Base-by-base conservation (phyloP, 2,888 invertebrate species). In the Zelleria hepariella region DNA sequence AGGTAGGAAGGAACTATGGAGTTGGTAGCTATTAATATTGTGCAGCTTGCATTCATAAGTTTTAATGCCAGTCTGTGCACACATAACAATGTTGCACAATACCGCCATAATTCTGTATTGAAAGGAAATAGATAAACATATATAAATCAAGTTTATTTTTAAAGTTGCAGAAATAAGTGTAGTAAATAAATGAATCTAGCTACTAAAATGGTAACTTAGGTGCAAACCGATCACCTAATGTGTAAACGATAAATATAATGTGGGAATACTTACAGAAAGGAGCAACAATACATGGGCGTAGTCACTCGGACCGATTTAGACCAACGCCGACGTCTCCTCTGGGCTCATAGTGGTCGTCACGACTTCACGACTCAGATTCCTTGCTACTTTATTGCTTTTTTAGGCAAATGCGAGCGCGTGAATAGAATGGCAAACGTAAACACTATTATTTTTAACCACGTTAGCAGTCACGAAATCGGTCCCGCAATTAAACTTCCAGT, bases 241-340 rank as follows among this genome's bases (percentile, higher is more conserved):
- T 51, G 10, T 27, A 51, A 18, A 56, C 27, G 23, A 52, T 52
- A 51, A 54, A 20, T 27, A n/a, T 61, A 47, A 47, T 61, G 57
- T 57, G 48, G 47, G 62, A 64, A 67, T 73, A 89, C 89, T 89
- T 72, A 89, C 89, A 89, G 86, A 71, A 89, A 86, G 64, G 89
- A 89, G 74, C 89, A 89, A 88, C 89, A 89, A 86, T 89, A 89
- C 89, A 89, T 89, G 83, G 88, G 86, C 80, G 82, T 27, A 56
- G 58, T 48, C 32, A 25, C 49, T 42, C 32, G 32, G 48, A 57
- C 25, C 79, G 72, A 69, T 69, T 42, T 42, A 42, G 69, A 68
- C 67, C 66, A 69, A 70, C 70, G 69, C 66, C 67, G 67, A 64
- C 68, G 67, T 67, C 67, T 64, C 62, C 65, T 69, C 72, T 73